Conservation (phyloP, 1,140 invertebrate genomes). For the Euglossa dilemma region DNA sequence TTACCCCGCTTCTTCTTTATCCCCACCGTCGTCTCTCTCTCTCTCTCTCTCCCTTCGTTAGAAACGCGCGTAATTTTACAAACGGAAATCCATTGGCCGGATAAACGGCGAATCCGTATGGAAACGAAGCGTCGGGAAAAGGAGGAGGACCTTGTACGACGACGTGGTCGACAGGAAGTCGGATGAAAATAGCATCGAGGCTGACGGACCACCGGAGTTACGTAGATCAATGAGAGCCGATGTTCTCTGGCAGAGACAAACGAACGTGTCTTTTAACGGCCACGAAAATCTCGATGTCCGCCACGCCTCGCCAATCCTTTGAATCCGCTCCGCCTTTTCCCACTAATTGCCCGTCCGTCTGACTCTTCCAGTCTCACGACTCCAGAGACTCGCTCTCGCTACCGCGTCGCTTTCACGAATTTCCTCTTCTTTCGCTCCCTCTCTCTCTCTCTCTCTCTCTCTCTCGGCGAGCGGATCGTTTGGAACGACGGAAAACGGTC, state of each 20-base stretch:
- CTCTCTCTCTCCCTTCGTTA: too few relatives aligned
- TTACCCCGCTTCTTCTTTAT: not conserved
- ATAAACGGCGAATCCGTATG: not conserved
- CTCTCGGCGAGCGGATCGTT: too few relatives aligned
- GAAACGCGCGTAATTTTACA: too few relatives aligned
- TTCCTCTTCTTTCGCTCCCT: not conserved
- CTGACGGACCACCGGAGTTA: slow-evolving; percentile 46
- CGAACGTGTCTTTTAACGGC: slow-evolving; percentile 57
- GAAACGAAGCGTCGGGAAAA: too few relatives aligned
- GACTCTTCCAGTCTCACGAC: not conserved
- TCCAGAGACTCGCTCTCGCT: too few relatives aligned
- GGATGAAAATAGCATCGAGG: slow-evolving; percentile 5
- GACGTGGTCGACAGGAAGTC: not conserved
- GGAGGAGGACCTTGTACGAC: not conserved
- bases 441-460: too few relatives aligned
- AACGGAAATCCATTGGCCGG: not conserved
- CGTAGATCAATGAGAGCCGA: slow-evolving; percentile 70
- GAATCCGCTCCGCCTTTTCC: slow-evolving; percentile 71
- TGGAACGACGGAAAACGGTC: not conserved
- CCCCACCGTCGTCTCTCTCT: not conserved
- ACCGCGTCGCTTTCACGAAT: not conserved
- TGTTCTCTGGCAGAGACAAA: slow-evolving; percentile 38
- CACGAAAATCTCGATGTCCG: slow-evolving; percentile 44
- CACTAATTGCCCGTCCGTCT: slow-evolving; percentile 68
- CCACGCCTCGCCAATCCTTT: slow-evolving; percentile 76